A percentile compares a stretch with the other conserved stretches of the same genome.
Conservation (phyloP, 2,888 invertebrate genomes). For the Ichneumoninae sp. region DNA sequence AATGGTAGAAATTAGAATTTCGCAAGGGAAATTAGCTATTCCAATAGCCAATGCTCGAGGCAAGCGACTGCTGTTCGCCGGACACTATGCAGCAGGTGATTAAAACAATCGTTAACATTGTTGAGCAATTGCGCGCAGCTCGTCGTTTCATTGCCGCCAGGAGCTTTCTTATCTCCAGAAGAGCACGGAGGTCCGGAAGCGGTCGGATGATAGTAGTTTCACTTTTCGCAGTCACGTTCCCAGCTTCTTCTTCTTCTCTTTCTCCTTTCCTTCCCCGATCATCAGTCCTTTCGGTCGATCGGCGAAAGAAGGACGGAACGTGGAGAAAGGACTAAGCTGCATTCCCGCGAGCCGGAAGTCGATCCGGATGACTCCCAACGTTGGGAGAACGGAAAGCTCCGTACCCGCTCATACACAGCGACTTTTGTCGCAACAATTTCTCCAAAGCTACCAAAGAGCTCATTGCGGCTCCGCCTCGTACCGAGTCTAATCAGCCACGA, state of each 20-base stretch:
- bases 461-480: background rate
- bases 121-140: slow-evolving; percentile 4
- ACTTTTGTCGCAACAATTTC: background rate
- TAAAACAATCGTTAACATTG: slow-evolving; percentile 6
- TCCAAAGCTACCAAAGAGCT: background rate
- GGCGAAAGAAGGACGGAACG: slow-evolving; percentile 15
- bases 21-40: slow-evolving; percentile 35
- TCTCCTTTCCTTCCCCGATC: slow-evolving; percentile 17
- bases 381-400: background rate
- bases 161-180: slow-evolving; percentile 14
- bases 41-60: slow-evolving; percentile 14
- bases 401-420: background rate
- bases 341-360: slow-evolving; percentile 13
- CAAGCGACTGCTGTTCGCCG: slow-evolving; percentile 2
- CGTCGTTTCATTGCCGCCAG: slow-evolving; percentile 18
- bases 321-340: slow-evolving; percentile 53
- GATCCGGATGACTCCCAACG: background rate
- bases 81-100: too few species aligned
- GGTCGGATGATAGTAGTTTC: slow-evolving; percentile 55
- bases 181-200: slow-evolving; percentile 21
- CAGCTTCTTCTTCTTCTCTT: slow-evolving; percentile 41
- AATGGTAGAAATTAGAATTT: slow-evolving; percentile 28
- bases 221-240: slow-evolving; percentile 56
- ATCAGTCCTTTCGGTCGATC: background rate
- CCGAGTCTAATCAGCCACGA: background rate